Base-by-base conservation (phyloP, 2,797 vertebrate genomes). In the Mustela erminea region DNA sequence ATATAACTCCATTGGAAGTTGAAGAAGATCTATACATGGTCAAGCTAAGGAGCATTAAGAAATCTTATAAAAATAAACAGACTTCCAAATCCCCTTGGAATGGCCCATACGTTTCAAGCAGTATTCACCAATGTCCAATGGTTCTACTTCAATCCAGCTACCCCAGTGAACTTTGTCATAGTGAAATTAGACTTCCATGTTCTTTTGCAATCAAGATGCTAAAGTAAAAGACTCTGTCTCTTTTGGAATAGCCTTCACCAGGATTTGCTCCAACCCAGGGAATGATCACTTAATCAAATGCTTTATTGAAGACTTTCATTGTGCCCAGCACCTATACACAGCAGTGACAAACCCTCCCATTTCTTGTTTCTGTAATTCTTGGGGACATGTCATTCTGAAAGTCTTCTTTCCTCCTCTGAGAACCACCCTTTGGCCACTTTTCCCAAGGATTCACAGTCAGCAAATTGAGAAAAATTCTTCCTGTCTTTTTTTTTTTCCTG, bases 1-100 rank as follows among this genome's bases (percentile, higher is more conserved):
- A 41, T 58, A 18, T 38, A 70, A 56, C 29, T 29, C 64, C 20
- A n/a, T 35, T 13, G 6, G 38, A 52, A 38, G 52, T 70, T 80
- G 38, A 70, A 27, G 46, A 80, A 49, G 29, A 70, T 91, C 14
- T 20, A 27, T 78, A 32, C 15, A 18, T 25, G 18, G 43, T 78
- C 20, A 91, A 46, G 15, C 41, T 91, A 35, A 68, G 78, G 29
- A 68, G 38, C 62, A 43, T 25, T 64, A 90, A 54, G 56, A 52
- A 56, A 43, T 66, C 38, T 92, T 62, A 87, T 83, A 60, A 92
- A 96, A 90, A 84, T 93, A 90, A 85, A 56, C 82, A 35, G 49
- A 35, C 29, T 86, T 80, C 23, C 62, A 87, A 3, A 54, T 95
- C 91, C 60, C 80, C 70, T 0, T 43, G 32, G 35, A 92, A 72